Base-by-base conservation (phyloP, 2,888 invertebrate species). In the Temnothorax unifasciatus region DNA sequence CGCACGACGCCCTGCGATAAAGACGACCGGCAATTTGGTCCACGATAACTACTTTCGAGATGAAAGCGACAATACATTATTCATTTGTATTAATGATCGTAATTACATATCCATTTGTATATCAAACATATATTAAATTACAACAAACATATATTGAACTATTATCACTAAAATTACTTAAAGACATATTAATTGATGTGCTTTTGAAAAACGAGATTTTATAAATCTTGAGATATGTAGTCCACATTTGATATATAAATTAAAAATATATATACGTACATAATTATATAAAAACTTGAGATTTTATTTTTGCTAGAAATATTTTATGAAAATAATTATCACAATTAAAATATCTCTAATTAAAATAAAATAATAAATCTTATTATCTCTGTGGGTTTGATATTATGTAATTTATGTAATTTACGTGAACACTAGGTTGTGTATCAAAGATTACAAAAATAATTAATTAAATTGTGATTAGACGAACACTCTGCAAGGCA, bases 211-310 rank as follows among this genome's bases (percentile, higher is more conserved):
- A 18, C 9, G 1, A 68, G 11, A 29, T 68, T 68, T 68, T 41
- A 21, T 38, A 41, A 38, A 21, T 5, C 15, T 64, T 21, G 15
- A 6, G 34, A n/a, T n/a, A n/a, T 9, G 2, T 34, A 5, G 3
- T 71, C 3, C 4, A 21, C 11, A 71, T 71, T 69, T 52, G 21
- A 21, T 71, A 21, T 15, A 69, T 52, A 52, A 71, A 73, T 18
- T 5, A 57, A 54, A 59, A 44, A 52, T 47, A n/a, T 63, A 2
- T 34, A 34, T 44, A 13, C 1, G 25, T 15, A 3, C 4, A 57
- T 21, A 21, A 73, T 15, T 5, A 13, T 9, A 59, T 74, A 25
- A 44, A 52, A 52, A 9, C 4, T 9, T 5, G n/a, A 21, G 13
- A 54, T 34, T 71, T 54, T 5, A 73, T 41, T 52, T 52, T 1